Evolutionary conservation across 2,113 vertebrate genomes (phyloP), one percentile per base, ranked within the genome.

Genomic region (Rhombomys opimus): DNA sequence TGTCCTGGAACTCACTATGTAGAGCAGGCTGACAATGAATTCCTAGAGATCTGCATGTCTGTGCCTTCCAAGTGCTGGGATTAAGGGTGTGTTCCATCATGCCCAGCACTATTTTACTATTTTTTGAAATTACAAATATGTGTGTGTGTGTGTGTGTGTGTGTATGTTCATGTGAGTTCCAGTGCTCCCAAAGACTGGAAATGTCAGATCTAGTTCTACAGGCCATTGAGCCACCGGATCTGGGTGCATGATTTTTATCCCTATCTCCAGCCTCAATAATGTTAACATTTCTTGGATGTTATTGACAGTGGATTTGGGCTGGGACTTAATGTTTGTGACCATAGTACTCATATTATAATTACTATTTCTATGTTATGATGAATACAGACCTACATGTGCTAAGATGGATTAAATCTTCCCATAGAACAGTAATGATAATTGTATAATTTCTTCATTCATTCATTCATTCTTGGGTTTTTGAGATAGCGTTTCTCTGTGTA

Each of bases 221-320:
- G 23, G 75, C 41, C 13, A 77, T 50, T 76, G 38, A 76, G 41
- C 41, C 73, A 46, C 25, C 46, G 27, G 75, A 77, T 30, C 23
- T 76, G 7, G 27, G 25, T 27, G 25, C 25, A 27, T 50, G 46
- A 50, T 32, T 77, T 77, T 50, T 50, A 77, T 15, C 13, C 25
- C 27, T 77, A 50, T 73, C 41, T 77, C 75, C 25, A 77, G 46
- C 12, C 57, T 72, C 59, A 70, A 25, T 84, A 90, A 73, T 81
- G 27, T 63, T 95, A 77, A 82, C 32, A 88, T 80, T 93, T 90
- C 46, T 88, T 73, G 41, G 82, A 68, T 85, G 18, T 63, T 86
- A 57, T 52, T 95, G 15, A 41, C 94, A 30, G 25, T 81, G 38
- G 92, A 89, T 25, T 73, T 89, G 27, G 22, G 10, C 23, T 81